Evolutionary conservation across 1,140 invertebrate species (phyloP), one percentile per base, ranked within the genome.

Genomic region (Bilobella aurantiaca): DNA sequence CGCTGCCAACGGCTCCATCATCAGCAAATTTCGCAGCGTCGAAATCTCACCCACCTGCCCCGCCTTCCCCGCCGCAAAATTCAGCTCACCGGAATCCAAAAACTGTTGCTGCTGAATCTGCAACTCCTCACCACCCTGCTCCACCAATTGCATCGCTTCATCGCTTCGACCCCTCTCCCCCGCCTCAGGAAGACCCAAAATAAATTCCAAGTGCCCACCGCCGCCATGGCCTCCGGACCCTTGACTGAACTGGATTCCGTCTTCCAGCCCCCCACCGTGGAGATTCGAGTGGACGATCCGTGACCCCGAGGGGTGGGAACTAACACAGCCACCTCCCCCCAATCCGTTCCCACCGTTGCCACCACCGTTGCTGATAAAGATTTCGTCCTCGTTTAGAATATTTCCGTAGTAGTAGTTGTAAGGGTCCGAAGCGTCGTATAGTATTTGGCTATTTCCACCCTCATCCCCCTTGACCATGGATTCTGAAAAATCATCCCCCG

Each of bases 391-490:
- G 12, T 68, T 34, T 30, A 71, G 42, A 34, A 69, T 67, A 56
- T 69, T 69, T 18, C 66, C 66, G 49, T 73, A 69, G 30, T 73
- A 73, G 28, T 70, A 73, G 1, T 63, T 59, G 30, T 68, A 69
- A 21, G 65, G 30, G 34, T 73, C 66, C 8, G 21, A 47, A 8
- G 64, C 12, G 25, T 70, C 68, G 32, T 73, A 70, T 14, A 66
- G 49, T 28, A 70, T 32, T 2, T 63, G 42, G 34, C 12, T 30
- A 31, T 63, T 47, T 21, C 5, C 49, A 53, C 29, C 49, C 2
- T 42, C 32, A 25, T 62, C 30, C 21, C 3, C 57, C 16, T 29
- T 27, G 8, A 29, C 5, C 25, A 29, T 31, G 12, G 25, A 29
- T 14, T 29, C 57, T 8, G 57, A 28, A 29, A 58, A 58, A 3